A percentile compares a stretch with the other conserved stretches of the same genome.
These are phyloP conservation scores for Ormyrus pomaceus DNA, from an alignment of 2,888 invertebrate genomes.

Conservation along the genomic window DNA sequence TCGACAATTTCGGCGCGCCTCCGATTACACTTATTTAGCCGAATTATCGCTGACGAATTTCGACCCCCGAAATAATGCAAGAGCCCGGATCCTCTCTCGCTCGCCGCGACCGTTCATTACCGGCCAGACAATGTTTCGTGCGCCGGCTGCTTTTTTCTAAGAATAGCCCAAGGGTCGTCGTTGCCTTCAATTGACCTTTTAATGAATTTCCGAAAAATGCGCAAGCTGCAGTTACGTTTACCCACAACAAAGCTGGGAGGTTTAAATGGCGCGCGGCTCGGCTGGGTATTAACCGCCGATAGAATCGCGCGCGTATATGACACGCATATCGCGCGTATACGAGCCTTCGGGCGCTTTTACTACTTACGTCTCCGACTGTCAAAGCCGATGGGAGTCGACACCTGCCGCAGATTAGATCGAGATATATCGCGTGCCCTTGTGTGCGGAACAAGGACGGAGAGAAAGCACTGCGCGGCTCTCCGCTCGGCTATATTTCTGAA, in stretches of 20 bases:
- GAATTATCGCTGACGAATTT: slow-evolving; percentile 26
- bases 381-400: slow-evolving; percentile 38
- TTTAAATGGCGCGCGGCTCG: background rate
- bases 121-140: slow-evolving; percentile 21
- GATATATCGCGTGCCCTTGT: background rate
- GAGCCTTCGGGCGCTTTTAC: slow-evolving; percentile 14
- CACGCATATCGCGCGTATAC: background rate
- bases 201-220: background rate
- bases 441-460: slow-evolving; percentile 5
- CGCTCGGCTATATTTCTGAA: slow-evolving; percentile 17
- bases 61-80: slow-evolving; percentile 13
- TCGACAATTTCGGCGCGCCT: slow-evolving; percentile 6
- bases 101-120: slow-evolving; percentile 5
- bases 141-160: too few species aligned
- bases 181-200: slow-evolving; percentile 1
- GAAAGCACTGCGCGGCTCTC: background rate
- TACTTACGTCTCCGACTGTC: slow-evolving; percentile 14
- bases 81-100: background rate
- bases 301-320: background rate
- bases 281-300: slow-evolving; percentile 4
- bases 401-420: slow-evolving; percentile 43
- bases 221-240: too few species aligned
- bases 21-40: slow-evolving; percentile 38
- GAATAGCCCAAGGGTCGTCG: background rate
- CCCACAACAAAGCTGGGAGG: slow-evolving; percentile 6